Evolutionary conservation across 2,113 vertebrate genomes (phyloP).

Genomic region (Bubo blakistoni): DNA sequence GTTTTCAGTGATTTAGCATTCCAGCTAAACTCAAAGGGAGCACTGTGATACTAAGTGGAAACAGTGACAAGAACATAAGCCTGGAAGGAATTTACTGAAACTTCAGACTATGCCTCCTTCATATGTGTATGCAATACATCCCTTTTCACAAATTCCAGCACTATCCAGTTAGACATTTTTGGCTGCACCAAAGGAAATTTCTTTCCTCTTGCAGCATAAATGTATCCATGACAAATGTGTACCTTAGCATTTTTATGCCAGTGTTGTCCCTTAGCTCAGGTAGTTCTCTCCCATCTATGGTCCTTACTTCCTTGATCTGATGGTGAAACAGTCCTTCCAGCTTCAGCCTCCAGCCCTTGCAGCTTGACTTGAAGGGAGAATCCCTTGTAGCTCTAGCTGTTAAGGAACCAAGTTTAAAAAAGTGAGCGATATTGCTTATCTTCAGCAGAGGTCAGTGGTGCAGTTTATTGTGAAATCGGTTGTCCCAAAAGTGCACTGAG

Average conservation of each 20-base stretch:
- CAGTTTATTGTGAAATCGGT: neutral
- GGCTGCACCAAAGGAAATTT: neutral
- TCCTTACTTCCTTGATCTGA: neutral
- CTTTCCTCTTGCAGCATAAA: neutral
- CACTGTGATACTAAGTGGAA: neutral
- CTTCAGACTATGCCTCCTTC: neutral
- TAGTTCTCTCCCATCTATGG: neutral
- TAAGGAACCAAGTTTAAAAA: neutral
- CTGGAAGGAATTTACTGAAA: neutral
- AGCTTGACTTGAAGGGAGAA: neutral
- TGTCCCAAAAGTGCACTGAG: neutral
- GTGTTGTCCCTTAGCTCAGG: neutral
- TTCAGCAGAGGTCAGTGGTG: slow-evolving; percentile 45
- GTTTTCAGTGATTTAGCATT: neutral
- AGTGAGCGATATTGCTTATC: neutral
- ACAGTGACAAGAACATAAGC: neutral
- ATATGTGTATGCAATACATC: neutral
- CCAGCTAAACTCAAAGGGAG: neutral
- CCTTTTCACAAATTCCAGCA: neutral
- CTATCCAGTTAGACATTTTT: neutral
- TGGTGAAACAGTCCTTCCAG: neutral
- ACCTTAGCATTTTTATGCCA: neutral
- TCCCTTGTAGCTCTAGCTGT: neutral
- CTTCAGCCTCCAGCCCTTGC: neutral
- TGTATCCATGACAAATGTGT: neutral